Conservation (phyloP, 2,113 vertebrate species). For the Pomatorhinus ruficollis region DNA sequence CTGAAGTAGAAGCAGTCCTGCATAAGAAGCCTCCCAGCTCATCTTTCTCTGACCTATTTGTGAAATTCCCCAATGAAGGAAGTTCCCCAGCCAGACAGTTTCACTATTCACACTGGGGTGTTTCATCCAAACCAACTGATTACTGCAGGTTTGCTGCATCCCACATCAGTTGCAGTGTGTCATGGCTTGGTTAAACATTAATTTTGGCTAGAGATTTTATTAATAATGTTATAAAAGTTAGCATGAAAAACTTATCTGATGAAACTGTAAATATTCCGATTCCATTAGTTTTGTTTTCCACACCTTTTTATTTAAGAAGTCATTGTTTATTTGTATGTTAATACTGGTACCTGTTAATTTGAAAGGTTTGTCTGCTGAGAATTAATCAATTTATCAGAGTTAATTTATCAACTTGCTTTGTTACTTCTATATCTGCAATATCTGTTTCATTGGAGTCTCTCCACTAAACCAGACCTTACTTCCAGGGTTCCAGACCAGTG, state of each 20-base stretch:
- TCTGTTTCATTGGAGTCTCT: neutral
- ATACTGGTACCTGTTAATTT: neutral
- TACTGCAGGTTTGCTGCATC: neutral
- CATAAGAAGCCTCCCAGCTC: neutral
- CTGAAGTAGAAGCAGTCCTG: neutral
- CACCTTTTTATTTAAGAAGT: neutral
- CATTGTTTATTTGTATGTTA: neutral
- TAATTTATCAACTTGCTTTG: neutral
- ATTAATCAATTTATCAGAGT: neutral
- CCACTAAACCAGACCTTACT: neutral
- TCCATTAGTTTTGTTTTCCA: neutral
- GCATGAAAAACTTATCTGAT: neutral
- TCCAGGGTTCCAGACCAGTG: neutral
- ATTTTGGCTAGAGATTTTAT: neutral
- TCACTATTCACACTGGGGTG: neutral
- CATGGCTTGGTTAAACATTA: neutral
- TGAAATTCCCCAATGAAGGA: neutral
- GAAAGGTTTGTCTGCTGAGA: neutral
- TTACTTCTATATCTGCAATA: neutral
- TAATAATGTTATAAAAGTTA: neutral
- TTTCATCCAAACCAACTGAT: neutral
- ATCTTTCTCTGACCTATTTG: slow-evolving; percentile 32
- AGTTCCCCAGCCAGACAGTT: neutral
- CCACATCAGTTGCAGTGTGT: neutral
- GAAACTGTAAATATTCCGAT: neutral